Evolutionary conservation across 37 sponge, comb jelly and placozoan genomes (phyloP), one percentile per base, ranked within the genome.

Genomic region (Spongilla lacustris): DNA sequence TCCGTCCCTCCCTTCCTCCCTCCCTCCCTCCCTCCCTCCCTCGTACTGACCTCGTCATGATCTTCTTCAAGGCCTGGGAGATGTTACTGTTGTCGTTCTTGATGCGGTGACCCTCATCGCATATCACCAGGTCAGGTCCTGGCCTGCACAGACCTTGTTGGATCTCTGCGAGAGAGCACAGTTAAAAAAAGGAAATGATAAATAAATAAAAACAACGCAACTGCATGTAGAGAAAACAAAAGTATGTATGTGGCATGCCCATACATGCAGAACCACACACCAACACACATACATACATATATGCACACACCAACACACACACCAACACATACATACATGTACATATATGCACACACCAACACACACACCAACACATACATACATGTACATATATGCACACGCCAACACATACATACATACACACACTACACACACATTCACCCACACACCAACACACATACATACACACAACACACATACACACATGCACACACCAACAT

Each of bases 41-140:
- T 10, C 78, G 66, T n/a, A 13, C 17, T 48, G 2, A 96, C 97
- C 87, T 95, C 36, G 99, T 97, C 0, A 77, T 86, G 50, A 99
- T 91, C 33, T 79, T 84, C 83, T 99, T 97, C 26, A 99, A 93
- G 30, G 99, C 93, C 66, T 97, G 93, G 17, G 97, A 94, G 69
- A 97, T 90, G 82, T 95, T 85, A 12, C 96, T 93, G 79, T 50
- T 58, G 71, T 93, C 95, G 81, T 99, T 99, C 83, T 94, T 97
- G 38, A 99, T 97, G 12, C 96, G 81, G 76, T 99, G 99, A 22
- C 99, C 99, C 81, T 99, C 99, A 75, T 99, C 99, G 87, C 99
- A 99, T 24, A 99, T 86, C 23, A 97, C 92, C 35, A 99, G 77
- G 84, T 99, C 99, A 27, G 99, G 99, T 0, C 99, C 99, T 71